A percentile compares a stretch with the other conserved stretches of the same genome.
Conservation (phyloP, 2,888 invertebrate species). For the Himalopsyche tibetana region DNA sequence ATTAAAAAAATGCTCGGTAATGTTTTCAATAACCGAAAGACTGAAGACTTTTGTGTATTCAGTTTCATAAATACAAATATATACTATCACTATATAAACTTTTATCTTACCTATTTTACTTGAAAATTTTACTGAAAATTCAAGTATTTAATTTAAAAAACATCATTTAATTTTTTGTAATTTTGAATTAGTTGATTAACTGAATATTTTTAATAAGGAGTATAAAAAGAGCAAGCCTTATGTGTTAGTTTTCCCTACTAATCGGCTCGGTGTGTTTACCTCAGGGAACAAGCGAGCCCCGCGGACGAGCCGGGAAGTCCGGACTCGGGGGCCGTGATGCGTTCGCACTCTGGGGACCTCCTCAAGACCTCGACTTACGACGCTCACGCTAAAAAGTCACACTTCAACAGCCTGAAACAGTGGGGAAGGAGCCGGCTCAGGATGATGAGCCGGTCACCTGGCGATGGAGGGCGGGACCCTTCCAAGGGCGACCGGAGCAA, state of each 20-base stretch:
- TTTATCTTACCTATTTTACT: too few species aligned
- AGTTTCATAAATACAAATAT: too few species aligned
- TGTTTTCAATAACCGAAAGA: too few species aligned
- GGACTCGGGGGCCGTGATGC: conserved; percentile 77
- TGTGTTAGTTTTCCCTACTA: conserved; percentile 62
- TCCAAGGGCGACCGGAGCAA: conserved; percentile 72
- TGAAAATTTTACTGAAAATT: too few species aligned
- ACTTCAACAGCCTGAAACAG: conserved; percentile 88
- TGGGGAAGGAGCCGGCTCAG: conserved; percentile 89
- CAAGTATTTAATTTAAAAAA: too few species aligned
- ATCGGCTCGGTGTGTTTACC: conserved; percentile 70
- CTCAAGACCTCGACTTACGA: conserved; percentile 82
- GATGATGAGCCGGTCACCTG: conserved; percentile 82
- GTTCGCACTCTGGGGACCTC: conserved; percentile 87
- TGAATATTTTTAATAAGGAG: not conserved
- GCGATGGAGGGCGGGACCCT: conserved; percentile 75
- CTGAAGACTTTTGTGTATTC: not conserved
- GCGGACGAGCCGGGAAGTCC: conserved; percentile 76
- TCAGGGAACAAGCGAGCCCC: conserved; percentile 76
- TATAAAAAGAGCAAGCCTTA: not conserved
- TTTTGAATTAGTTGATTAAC: not conserved
- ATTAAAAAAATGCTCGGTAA: too few species aligned
- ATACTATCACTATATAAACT: too few species aligned
- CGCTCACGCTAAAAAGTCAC: conserved; percentile 75
- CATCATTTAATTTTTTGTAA: too few species aligned